Base-by-base conservation (phyloP, 1,140 invertebrate species). In the Delia radicum region DNA sequence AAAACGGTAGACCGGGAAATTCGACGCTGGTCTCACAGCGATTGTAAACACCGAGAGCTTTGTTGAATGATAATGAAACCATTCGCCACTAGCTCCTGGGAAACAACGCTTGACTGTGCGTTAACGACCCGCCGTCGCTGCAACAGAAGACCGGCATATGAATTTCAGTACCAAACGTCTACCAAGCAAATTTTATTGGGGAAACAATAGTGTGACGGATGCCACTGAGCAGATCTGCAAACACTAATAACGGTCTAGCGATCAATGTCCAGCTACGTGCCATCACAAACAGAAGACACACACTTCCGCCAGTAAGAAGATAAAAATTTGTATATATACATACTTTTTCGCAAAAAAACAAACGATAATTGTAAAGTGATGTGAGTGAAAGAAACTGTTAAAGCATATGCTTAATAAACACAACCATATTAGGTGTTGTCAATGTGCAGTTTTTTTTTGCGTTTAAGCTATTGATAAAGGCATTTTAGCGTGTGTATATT, bases 171-270 rank as follows among this genome's bases (percentile, higher is more conserved):
- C 80, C 82, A 77, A 65, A 33, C 65, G 24, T 69, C 65, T 69
- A 29, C 76, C 77, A 78, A 67, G 78, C 77, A 79, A 78, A 81
- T 79, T 79, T 79, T 80, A 76, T 80, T 29, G 82, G 82, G 81
- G 82, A 81, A 84, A 84, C 81, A 85, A 81, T 77, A 80, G 81
- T 85, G 83, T 85, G 83, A 85, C 83, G 82, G 83, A 84, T 76
- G 82, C 82, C 83, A 83, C 83, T 85, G 83, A 85, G 83, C 83
- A 85, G 83, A 85, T 85, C 83, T 85, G 83, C 83, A 85, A 84
- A 84, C 77, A 85, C 79, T 84, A 80, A 80, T 79, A 83, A 83
- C 82, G 83, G 81, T 85, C 82, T 74, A 77, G 76, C 77, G 77
- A 78, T 78, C 77, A 82, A 85, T 85, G 83, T 81, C 80, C 83